Conservation (phyloP, 2,113 vertebrate genomes). For the Oryctolagus cuniculus region mOryCun1.1 NC_091434.1:30737501-30738000, state of each 20-base stretch:
- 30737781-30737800: background rate
- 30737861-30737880: background rate
- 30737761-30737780: background rate
- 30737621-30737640: background rate
- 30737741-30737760: background rate
- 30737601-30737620: background rate
- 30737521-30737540: background rate
- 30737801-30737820: background rate
- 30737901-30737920: background rate
- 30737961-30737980: background rate
- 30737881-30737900: background rate
- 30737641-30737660: slow-evolving; percentile 40
- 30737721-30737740: background rate
- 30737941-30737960: background rate
- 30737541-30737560: background rate
- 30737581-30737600: background rate
- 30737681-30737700: background rate
- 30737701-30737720: background rate
- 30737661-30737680: background rate
- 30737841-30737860: slow-evolving; percentile 24
- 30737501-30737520: background rate
- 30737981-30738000: background rate
- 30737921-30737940: background rate
- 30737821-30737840: background rate
- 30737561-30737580: background rate